Evolutionary conservation across 2,888 invertebrate genomes (phyloP).

Genomic region (Epicampocera succincta): DNA sequence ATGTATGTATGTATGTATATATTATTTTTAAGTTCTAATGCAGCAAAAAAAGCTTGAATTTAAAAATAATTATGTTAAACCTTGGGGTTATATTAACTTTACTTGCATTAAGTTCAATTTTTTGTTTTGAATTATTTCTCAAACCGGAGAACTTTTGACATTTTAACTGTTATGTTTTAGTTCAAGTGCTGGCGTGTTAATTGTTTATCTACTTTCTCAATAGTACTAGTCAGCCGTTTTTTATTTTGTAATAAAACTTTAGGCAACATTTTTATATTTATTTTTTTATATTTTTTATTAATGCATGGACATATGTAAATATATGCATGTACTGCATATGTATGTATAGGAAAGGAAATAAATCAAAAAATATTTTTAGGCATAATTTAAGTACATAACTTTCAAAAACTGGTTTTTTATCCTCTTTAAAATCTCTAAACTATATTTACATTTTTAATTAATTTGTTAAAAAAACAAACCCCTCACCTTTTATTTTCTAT

Average conservation of each 20-base stretch:
- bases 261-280: conserved; percentile 64
- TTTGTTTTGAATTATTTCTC: conserved; percentile 45
- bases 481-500: conserved; percentile 71
- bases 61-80: conserved; percentile 65
- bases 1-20: conserved; percentile 11
- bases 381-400: conserved; percentile 59
- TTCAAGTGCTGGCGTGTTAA: conserved; percentile 45
- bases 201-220: conserved; percentile 41
- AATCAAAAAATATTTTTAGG: conserved; percentile 57
- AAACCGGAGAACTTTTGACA: conserved; percentile 51
- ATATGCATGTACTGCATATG: conserved; percentile 54
- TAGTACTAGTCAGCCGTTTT: conserved; percentile 58
- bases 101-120: conserved; percentile 47
- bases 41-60: conserved; percentile 68
- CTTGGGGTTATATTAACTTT: conserved; percentile 33
- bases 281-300: conserved; percentile 49
- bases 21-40: conserved; percentile 53
- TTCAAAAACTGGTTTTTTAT: conserved; percentile 36
- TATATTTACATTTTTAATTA: conserved; percentile 59
- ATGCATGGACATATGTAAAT: conserved; percentile 70
- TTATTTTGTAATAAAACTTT: conserved; percentile 60
- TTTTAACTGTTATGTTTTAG: conserved; percentile 51
- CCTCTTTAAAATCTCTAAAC: conserved; percentile 49
- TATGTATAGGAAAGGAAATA: conserved; percentile 44
- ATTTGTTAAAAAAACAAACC: conserved; percentile 65